A percentile compares a stretch with the other conserved stretches of the same genome.
Evolutionary conservation across 1,140 invertebrate genomes (phyloP).

Genomic region (Pissodes strobi): DNA sequence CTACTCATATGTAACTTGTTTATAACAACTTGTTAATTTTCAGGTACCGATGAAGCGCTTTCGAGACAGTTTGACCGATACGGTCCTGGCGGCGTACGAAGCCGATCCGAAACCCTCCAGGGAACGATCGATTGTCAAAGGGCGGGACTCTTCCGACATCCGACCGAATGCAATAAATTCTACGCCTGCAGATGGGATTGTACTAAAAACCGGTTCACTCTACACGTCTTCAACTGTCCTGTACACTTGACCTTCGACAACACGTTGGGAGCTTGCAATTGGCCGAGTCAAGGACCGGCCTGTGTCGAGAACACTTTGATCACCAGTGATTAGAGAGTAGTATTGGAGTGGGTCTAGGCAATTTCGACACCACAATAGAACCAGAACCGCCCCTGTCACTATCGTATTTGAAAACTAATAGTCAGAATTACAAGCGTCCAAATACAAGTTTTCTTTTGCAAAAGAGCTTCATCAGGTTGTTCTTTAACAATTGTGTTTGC

Average conservation of each 20-base stretch:
- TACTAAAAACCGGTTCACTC: conserved; percentile 75
- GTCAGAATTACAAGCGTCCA: too few species aligned
- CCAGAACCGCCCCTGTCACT: too few species aligned
- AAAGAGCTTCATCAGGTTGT: too few species aligned
- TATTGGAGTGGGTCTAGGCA: too few species aligned
- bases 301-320: conserved; percentile 72
- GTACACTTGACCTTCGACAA: conserved; percentile 79
- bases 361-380: too few species aligned
- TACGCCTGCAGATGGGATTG: conserved; percentile 84
- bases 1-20: background rate
- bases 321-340: conserved; percentile 50
- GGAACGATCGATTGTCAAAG: conserved; percentile 72
- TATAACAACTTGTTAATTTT: background rate
- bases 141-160: conserved; percentile 81
- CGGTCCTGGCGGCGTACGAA: conserved; percentile 60
- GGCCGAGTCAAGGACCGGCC: conserved; percentile 79
- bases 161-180: conserved; percentile 82
- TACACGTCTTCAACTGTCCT: conserved; percentile 81
- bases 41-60: conserved; percentile 32
- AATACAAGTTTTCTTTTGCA: too few species aligned
- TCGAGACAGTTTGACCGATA: conserved; percentile 58
- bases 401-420: too few species aligned
- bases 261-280: conserved; percentile 77
- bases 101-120: conserved; percentile 63
- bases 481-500: too few species aligned